A percentile compares a stretch with the other conserved stretches of the same genome.
Evolutionary conservation across 2,888 invertebrate genomes (phyloP).

Genomic region (Drosophila niveifrons): DNA sequence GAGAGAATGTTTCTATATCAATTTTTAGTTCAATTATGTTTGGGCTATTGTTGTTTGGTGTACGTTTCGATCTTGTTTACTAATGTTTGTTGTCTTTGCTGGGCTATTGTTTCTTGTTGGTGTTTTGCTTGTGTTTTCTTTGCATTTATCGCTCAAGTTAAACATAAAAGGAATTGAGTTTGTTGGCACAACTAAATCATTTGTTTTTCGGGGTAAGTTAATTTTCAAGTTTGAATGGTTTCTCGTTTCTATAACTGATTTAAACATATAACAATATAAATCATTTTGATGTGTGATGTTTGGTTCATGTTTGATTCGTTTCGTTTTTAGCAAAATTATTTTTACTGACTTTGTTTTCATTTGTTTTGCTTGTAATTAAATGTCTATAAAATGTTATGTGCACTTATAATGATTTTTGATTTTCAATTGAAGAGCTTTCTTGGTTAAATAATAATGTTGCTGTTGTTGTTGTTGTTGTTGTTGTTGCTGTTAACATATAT

Average conservation of each 20-base stretch:
- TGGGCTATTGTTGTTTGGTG: conserved; percentile 72
- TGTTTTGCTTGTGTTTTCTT: conserved; percentile 60
- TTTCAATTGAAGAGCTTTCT: conserved; percentile 63
- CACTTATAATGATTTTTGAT: conserved; percentile 78
- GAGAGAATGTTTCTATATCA: conserved; percentile 39
- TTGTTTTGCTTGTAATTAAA: conserved; percentile 27
- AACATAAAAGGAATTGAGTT: conserved; percentile 44
- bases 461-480: conserved; percentile 25
- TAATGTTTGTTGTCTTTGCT: conserved; percentile 44
- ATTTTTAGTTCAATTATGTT: conserved; percentile 81
- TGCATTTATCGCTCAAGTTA: conserved; percentile 69
- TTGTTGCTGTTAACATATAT: conserved; percentile 1
- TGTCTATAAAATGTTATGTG: conserved; percentile 67
- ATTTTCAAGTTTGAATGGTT: conserved; percentile 36
- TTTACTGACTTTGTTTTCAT: conserved; percentile 33
- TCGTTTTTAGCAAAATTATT: conserved; percentile 25
- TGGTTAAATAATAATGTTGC: conserved; percentile 49
- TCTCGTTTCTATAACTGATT: conserved; percentile 50
- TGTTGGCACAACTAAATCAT: conserved; percentile 60
- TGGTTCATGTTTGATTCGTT: conserved; percentile 30
- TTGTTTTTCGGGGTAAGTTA: conserved; percentile 10
- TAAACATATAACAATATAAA: conserved; percentile 28
- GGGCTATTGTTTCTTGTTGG: conserved; percentile 73
- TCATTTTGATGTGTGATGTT: conserved; percentile 36
- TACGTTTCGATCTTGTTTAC: conserved; percentile 43